Percentiles rank a stretch among this genome's conserved stretches.
Conservation (phyloP, 2,797 vertebrate genomes). For the Chromis chromis region DNA sequence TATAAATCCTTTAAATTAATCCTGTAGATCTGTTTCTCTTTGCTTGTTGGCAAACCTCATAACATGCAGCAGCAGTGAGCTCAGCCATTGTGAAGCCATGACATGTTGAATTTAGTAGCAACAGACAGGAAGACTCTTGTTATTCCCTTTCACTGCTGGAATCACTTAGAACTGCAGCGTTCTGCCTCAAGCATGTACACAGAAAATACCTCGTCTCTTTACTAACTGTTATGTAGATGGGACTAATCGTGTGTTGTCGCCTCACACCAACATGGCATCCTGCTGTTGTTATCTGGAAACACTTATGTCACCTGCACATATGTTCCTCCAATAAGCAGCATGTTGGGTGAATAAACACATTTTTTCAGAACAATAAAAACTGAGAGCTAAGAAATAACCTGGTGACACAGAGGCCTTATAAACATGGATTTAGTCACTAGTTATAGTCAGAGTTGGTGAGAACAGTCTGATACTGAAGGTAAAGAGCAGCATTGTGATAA, state of each 20-base stretch:
- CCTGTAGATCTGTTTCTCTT: constrained; percentile 25
- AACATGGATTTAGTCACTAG: constrained; percentile 25
- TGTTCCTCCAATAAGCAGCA: constrained; percentile 16
- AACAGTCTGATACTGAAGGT: constrained; percentile 39
- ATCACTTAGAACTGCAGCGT: constrained; percentile 30
- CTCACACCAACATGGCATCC: constrained; percentile 1
- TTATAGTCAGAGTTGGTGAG: not conserved
- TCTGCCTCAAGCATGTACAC: constrained; percentile 10
- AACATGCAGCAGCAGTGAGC: constrained; percentile 56
- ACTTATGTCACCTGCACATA: not conserved
- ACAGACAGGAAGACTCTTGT: constrained; percentile 62
- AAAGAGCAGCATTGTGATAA: constrained; percentile 27
- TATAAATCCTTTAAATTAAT: constrained; percentile 30
- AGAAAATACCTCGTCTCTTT: constrained; percentile 20
- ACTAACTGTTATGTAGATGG: constrained; percentile 1
- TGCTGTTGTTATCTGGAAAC: constrained; percentile 27
- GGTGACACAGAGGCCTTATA: constrained; percentile 22
- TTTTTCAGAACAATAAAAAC: constrained; percentile 48
- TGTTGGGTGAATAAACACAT: constrained; percentile 40
- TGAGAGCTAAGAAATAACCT: constrained; percentile 32
- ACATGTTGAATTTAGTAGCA: constrained; percentile 62
- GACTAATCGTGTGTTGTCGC: constrained; percentile 16
- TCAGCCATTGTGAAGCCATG: constrained; percentile 68
- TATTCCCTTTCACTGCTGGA: constrained; percentile 44
- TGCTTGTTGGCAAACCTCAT: constrained; percentile 34